Conservation (phyloP, 2,113 vertebrate genomes). For the Leptodactylus fuscus region DNA sequence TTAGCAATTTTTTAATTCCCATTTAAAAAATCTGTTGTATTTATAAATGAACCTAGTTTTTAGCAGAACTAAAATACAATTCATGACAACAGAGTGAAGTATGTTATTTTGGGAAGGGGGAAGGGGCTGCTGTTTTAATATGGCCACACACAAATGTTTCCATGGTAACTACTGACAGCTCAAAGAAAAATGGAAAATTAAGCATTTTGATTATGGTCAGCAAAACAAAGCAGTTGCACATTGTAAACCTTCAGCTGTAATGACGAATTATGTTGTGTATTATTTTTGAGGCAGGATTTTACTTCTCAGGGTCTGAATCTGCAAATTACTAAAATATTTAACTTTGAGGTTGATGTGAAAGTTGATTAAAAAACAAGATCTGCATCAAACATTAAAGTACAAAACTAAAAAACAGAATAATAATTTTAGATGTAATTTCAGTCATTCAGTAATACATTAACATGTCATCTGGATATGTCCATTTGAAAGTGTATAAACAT, state of each 20-base stretch:
- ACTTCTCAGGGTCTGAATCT: background rate
- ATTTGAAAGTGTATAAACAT: background rate
- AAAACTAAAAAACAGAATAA: background rate
- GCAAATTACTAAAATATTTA: background rate
- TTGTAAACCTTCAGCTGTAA: background rate
- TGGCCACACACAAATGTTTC: slow-evolving; percentile 27
- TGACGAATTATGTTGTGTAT: background rate
- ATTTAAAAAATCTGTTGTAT: background rate
- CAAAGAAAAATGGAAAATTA: slow-evolving; percentile 29
- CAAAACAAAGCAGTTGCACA: slow-evolving; percentile 19
- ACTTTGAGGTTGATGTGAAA: too few species aligned
- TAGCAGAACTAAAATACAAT: background rate
- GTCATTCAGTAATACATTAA: too few species aligned
- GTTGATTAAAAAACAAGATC: too few species aligned
- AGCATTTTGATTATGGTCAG: slow-evolving; percentile 41
- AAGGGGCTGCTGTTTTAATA: slow-evolving; percentile 18
- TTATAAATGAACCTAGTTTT: background rate
- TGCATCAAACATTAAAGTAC: background rate
- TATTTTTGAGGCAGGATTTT: background rate
- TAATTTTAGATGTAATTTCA: too few species aligned
- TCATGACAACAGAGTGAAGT: background rate
- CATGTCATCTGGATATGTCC: too few species aligned
- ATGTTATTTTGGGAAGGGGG: slow-evolving; percentile 26
- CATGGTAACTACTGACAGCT: slow-evolving; percentile 44
- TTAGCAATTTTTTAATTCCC: background rate